A percentile compares a stretch with the other conserved stretches of the same genome.
phyloP scores from a whole-genome alignment of 2,113 vertebrate genomes.

The Ursus arctos region DNA sequence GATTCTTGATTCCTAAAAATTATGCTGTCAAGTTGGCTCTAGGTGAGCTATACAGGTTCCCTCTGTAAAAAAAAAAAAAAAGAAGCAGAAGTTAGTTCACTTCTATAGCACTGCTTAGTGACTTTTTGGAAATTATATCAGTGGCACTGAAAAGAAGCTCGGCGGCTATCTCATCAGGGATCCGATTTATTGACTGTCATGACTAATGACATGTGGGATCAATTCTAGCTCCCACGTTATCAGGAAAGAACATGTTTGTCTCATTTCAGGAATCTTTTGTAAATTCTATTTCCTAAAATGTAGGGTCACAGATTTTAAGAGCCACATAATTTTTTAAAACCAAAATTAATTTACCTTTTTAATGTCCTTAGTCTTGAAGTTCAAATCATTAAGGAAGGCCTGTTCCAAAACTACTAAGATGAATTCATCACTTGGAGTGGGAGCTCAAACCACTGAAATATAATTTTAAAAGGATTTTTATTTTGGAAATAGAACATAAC shows the following conservation, averaged over 20 bases:
- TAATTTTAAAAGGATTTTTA: constrained; percentile 40
- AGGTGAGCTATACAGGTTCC: background rate
- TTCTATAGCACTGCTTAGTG: background rate
- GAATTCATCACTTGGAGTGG: background rate
- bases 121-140: background rate
- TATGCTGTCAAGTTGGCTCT: background rate
- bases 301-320: background rate
- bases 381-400: background rate
- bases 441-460: background rate
- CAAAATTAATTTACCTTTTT: constrained; percentile 44
- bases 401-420: background rate
- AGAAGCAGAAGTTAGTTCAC: constrained; percentile 3
- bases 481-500: constrained; percentile 42
- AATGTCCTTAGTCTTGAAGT: background rate
- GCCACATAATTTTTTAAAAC: background rate
- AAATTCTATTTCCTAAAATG: background rate
- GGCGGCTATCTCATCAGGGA: background rate
- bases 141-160: background rate
- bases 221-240: background rate
- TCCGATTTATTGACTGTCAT: background rate
- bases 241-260: background rate
- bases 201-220: background rate
- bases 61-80: background rate
- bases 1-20: constrained; percentile 36
- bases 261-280: constrained; percentile 47